phyloP scores from a whole-genome alignment of 2,888 invertebrate genomes.

The Lasius fuliginosus region DNA sequence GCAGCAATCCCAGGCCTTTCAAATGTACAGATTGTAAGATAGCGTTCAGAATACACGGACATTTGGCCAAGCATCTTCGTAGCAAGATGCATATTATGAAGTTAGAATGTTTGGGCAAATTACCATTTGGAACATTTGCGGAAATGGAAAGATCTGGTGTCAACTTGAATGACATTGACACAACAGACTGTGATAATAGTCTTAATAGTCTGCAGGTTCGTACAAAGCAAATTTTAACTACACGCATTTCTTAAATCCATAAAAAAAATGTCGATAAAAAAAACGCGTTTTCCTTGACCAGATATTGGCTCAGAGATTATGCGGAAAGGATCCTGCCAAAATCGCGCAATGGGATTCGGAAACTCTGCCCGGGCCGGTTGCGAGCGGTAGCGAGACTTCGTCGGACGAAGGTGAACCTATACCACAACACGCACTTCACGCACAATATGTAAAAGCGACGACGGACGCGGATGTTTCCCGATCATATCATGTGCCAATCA shows the following conservation, averaged over 20 bases:
- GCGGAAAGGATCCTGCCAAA: slow-evolving; percentile 93
- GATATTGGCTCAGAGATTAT: slow-evolving; percentile 92
- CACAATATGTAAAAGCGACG: slow-evolving; percentile 69
- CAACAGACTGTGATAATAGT: slow-evolving; percentile 98
- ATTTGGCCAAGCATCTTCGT: slow-evolving; percentile 98
- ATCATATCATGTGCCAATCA: slow-evolving; percentile 79
- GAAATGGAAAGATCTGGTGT: slow-evolving; percentile 97
- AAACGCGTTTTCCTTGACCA: slow-evolving; percentile 82
- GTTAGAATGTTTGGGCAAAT: slow-evolving; percentile 95
- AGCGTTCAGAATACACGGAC: slow-evolving; percentile 98
- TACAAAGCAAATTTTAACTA: slow-evolving; percentile 21
- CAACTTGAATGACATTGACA: slow-evolving; percentile 97
- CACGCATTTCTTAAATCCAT: background rate
- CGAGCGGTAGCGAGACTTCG: slow-evolving; percentile 87
- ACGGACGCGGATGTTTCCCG: slow-evolving; percentile 75
- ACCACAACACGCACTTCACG: slow-evolving; percentile 77
- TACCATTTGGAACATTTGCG: slow-evolving; percentile 97
- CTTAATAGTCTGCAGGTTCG: slow-evolving; percentile 93
- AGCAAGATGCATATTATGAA: slow-evolving; percentile 98
- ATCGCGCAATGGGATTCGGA: slow-evolving; percentile 89
- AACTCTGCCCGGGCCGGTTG: slow-evolving; percentile 70
- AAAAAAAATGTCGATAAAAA: background rate
- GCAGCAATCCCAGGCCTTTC: slow-evolving; percentile 97
- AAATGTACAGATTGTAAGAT: slow-evolving; percentile 98
- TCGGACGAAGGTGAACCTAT: slow-evolving; percentile 87